Evolutionary conservation across 2,888 invertebrate genomes (phyloP), one percentile per base, ranked within the genome.

Genomic region (Brassicogethes aeneus): DNA sequence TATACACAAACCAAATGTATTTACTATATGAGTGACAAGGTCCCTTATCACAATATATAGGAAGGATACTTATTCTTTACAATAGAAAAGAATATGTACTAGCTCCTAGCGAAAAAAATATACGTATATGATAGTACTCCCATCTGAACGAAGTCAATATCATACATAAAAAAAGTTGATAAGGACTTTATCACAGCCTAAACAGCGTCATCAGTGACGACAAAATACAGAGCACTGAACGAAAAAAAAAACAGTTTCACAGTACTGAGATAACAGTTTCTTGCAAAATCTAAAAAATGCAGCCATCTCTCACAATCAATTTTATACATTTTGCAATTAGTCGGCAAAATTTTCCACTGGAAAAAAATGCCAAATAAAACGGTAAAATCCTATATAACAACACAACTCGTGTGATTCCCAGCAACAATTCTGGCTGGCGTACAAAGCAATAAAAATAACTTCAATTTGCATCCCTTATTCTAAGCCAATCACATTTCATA

Each of bases 111-210:
- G 5, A 33, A 33, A 13, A 8, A 5, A 33, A 33, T 29, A 33
- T 3, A n/a, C 7, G 14, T 33, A 65, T 66, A 72, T 71, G 71
- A 71, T 70, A 72, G 71, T 73, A 72, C 72, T 72, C 66, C 71
- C 71, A 70, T 72, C 71, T 69, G 69, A 66, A 68, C 67, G 72
- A 72, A 73, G 72, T 72, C 71, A 73, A 71, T 71, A 72, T 70
- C 71, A 71, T 70, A 69, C 62, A 63, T 60, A 64, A 56, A 56
- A 61, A 62, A 54, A 63, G 65, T 66, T 65, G 70, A 70, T 70
- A 70, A 70, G 69, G 70, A 70, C 70, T 66, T 64, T 69, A 70
- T 70, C 70, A 70, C 70, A 70, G 70, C 65, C 68, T 65, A 61
- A 55, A 61, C 59, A 62, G 60, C 61, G 64, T 60, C 61, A 60